Percentiles rank a stretch among this genome's conserved stretches.
These are phyloP conservation scores for Chelonus insularis DNA, from an alignment of 1,140 invertebrate species.

Conservation along the genomic window DNA sequence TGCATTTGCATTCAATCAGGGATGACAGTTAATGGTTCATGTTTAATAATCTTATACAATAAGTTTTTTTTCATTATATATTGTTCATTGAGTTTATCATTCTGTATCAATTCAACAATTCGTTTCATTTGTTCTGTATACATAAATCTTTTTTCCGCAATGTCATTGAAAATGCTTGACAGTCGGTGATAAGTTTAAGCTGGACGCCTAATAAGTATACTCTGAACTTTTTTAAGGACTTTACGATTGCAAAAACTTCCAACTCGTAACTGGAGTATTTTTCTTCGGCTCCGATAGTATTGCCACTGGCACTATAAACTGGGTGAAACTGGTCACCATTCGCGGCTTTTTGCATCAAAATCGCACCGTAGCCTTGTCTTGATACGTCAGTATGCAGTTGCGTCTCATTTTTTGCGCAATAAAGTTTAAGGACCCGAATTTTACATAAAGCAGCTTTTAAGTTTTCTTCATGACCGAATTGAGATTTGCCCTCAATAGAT, in stretches of 20 bases:
- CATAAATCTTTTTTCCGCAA: constrained; percentile 40
- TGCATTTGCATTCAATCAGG: constrained; percentile 7
- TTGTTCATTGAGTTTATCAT: too few species aligned
- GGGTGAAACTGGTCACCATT: constrained; percentile 28
- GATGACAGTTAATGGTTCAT: constrained; percentile 22
- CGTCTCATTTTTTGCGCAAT: constrained; percentile 6
- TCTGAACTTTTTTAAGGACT: constrained; percentile 47
- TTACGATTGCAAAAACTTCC: constrained; percentile 29
- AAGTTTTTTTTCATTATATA: constrained; percentile 17
- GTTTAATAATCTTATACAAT: constrained; percentile 35
- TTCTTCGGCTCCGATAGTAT: constrained; percentile 17
- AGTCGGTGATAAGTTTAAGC: constrained; percentile 55
- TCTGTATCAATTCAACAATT: too few species aligned
- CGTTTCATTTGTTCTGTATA: too few species aligned
- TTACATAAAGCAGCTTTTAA: too few species aligned
- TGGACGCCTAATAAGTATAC: constrained; percentile 56
- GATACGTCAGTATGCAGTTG: constrained; percentile 46
- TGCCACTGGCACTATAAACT: constrained; percentile 28
- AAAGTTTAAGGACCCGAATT: constrained; percentile 20
- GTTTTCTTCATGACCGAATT: constrained; percentile 23
- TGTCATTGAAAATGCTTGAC: constrained; percentile 43
- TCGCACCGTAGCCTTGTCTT: constrained; percentile 36
- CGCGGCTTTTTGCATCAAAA: constrained; percentile 34
- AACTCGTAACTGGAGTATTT: constrained; percentile 33
- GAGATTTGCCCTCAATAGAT: constrained; percentile 26